A percentile compares a stretch with the other conserved stretches of the same genome.
phyloP scores from a whole-genome alignment of 1,140 invertebrate genomes.

The Oscheius sp. region DNA sequence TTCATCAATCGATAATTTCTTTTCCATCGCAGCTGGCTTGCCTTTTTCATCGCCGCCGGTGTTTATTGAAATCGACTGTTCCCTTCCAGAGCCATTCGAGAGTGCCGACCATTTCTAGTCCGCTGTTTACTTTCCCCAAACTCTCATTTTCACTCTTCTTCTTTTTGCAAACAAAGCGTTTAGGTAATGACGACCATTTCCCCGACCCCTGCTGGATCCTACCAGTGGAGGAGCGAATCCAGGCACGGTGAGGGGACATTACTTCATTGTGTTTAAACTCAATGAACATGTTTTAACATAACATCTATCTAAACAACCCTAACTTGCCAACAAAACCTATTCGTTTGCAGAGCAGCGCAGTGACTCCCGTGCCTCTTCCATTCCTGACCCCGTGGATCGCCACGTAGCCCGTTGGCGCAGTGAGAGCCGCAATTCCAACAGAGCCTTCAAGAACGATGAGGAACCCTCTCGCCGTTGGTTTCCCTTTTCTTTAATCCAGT shows the following conservation, averaged over 20 bases:
- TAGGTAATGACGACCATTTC: neutral
- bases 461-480: constrained; percentile 23
- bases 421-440: constrained; percentile 17
- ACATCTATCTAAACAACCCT: too few relatives aligned
- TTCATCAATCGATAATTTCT: too few relatives aligned
- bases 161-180: too few relatives aligned
- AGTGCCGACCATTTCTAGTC: constrained; percentile 1
- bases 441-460: constrained; percentile 30
- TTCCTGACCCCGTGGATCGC: constrained; percentile 27
- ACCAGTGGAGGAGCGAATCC: neutral
- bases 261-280: too few relatives aligned
- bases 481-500: neutral
- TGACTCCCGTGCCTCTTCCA: constrained; percentile 2
- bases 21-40: too few relatives aligned
- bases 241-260: too few relatives aligned
- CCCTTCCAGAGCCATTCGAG: too few relatives aligned
- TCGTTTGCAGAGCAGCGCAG: neutral
- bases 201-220: neutral
- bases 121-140: neutral
- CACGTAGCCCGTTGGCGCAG: constrained; percentile 28
- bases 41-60: too few relatives aligned
- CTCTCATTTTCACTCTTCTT: too few relatives aligned
- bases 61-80: too few relatives aligned
- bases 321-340: too few relatives aligned
- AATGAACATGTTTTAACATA: too few relatives aligned